Evolutionary conservation across 2,113 vertebrate species (phyloP).

Genomic region (Leptobrachium leishanense): DNA sequence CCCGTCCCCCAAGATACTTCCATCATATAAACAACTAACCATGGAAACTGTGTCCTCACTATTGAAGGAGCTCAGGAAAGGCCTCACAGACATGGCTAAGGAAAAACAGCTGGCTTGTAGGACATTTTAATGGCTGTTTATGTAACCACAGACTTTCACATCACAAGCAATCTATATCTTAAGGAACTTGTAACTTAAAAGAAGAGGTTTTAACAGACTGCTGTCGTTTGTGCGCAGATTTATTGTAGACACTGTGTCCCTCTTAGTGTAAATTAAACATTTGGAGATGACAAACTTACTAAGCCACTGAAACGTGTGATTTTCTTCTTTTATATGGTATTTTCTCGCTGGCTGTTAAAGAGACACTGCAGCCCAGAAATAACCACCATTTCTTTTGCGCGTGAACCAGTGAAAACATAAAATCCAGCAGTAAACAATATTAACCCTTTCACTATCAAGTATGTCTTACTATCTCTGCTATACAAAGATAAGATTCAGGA

Average conservation of each 20-base stretch:
- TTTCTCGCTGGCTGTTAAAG: no score
- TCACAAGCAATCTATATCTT: conserved; percentile 6
- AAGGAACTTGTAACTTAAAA: background rate
- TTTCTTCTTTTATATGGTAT: no score
- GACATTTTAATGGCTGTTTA: conserved; percentile 5
- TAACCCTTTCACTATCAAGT: no score
- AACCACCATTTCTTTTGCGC: no score
- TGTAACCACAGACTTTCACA: conserved; percentile 15
- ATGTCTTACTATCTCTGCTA: no score
- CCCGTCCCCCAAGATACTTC: conserved; percentile 57
- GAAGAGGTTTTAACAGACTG: background rate
- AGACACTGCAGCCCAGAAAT: no score
- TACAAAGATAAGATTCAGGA: no score
- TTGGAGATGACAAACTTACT: no score
- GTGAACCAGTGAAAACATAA: no score
- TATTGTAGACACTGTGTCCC: background rate
- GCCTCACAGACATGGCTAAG: background rate
- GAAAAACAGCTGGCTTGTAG: conserved; percentile 17
- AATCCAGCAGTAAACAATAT: no score
- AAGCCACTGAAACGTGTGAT: no score
- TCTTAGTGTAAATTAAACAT: background rate
- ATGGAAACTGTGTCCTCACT: conserved; percentile 9
- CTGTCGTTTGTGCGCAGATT: conserved; percentile 10
- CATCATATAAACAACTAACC: conserved; percentile 49
- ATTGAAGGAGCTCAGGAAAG: background rate